Percentiles rank a stretch among this genome's conserved stretches.
Evolutionary conservation across 2,797 vertebrate species (phyloP).

Genomic region (Onychomys torridus): DNA sequence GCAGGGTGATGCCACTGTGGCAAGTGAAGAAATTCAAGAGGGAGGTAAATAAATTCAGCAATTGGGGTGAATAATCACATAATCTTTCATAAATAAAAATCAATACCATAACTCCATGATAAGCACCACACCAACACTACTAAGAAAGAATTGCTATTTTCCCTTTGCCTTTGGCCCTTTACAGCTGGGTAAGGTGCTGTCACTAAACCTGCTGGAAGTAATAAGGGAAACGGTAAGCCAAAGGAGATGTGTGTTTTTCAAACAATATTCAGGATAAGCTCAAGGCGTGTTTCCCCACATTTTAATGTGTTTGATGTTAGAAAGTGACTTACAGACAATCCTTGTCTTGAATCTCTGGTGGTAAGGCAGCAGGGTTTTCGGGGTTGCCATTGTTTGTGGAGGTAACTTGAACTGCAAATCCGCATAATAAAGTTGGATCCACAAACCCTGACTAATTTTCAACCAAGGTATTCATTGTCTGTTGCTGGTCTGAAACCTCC

Average conservation of each 20-base stretch:
- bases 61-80: not conserved
- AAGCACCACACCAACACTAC: not conserved
- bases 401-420: not conserved
- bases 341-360: fast-evolving
- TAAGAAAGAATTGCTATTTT: not conserved
- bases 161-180: not conserved
- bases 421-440: not conserved
- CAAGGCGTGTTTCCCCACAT: not conserved
- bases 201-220: not conserved
- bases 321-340: not conserved
- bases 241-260: not conserved
- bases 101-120: not conserved
- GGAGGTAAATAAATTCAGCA: not conserved
- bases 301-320: slow-evolving; percentile 31
- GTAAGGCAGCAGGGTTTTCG: not conserved
- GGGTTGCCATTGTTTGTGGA: not conserved
- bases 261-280: not conserved
- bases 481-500: not conserved
- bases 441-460: not conserved
- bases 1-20: not conserved
- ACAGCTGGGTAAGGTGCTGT: not conserved
- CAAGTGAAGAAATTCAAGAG: not conserved
- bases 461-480: not conserved
- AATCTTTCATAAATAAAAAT: not conserved
- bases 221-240: not conserved